A percentile compares a stretch with the other conserved stretches of the same genome.
Evolutionary conservation across 2,888 invertebrate species (phyloP).

Genomic region (Noctua fimbriata): DNA sequence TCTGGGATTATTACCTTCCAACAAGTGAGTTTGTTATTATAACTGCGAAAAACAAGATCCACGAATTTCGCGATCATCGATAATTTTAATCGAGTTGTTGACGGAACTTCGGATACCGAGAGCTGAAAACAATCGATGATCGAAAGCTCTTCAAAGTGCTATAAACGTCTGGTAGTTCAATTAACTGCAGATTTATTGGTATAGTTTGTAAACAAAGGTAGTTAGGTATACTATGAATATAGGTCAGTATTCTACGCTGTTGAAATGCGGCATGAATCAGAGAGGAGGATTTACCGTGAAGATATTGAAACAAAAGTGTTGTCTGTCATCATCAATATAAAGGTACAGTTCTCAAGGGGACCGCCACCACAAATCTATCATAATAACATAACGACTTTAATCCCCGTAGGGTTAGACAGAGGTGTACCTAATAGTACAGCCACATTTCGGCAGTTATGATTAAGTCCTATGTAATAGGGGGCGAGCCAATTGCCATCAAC

Average conservation of each 20-base stretch:
- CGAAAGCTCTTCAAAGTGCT: constrained; percentile 25
- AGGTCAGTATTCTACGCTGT: constrained; percentile 19
- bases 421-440: too few species aligned
- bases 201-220: constrained; percentile 14
- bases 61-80: constrained; percentile 52
- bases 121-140: constrained; percentile 43
- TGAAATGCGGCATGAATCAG: constrained; percentile 22
- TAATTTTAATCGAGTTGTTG: constrained; percentile 58
- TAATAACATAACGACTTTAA: too few species aligned
- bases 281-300: constrained; percentile 1
- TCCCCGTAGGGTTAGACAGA: too few species aligned
- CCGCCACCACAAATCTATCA: background rate
- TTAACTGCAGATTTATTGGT: constrained; percentile 19
- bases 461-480: too few species aligned
- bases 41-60: constrained; percentile 45
- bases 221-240: constrained; percentile 4
- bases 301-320: constrained; percentile 3
- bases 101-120: constrained; percentile 37
- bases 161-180: constrained; percentile 23
- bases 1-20: constrained; percentile 39
- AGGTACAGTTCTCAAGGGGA: background rate
- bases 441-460: too few species aligned
- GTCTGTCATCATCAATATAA: background rate
- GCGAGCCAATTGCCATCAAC: too few species aligned
- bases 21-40: constrained; percentile 36